Evolutionary conservation across 1,140 invertebrate genomes (phyloP).

Genomic region (Scaptomyza pallida): DNA sequence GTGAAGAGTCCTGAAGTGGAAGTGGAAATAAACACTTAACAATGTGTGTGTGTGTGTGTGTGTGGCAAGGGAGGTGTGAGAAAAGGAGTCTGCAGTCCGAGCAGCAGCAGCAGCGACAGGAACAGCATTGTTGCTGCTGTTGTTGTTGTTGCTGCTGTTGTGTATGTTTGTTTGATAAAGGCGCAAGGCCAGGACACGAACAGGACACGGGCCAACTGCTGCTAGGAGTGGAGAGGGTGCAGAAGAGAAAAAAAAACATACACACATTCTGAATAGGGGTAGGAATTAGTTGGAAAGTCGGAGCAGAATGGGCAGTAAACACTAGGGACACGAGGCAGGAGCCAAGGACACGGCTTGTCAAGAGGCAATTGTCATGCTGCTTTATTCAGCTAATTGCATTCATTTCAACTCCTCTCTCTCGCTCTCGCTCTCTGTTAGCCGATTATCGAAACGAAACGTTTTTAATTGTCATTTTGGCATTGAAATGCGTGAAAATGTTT

Average conservation of each 20-base stretch:
- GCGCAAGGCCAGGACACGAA: slow-evolving; percentile 24
- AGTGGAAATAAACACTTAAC: slow-evolving; percentile 77
- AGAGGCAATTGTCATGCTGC: slow-evolving; percentile 22
- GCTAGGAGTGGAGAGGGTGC: neutral
- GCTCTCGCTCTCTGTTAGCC: no score
- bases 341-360: neutral
- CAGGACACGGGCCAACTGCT: slow-evolving; percentile 1
- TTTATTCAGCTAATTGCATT: slow-evolving; percentile 52
- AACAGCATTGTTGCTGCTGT: slow-evolving; percentile 48
- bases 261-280: neutral
- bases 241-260: no score
- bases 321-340: slow-evolving; percentile 1
- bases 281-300: slow-evolving; percentile 24
- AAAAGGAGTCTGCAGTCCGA: neutral
- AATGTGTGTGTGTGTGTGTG: slow-evolving; percentile 31
- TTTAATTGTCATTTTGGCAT: slow-evolving; percentile 45
- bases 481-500: slow-evolving; percentile 41
- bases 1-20: slow-evolving; percentile 63
- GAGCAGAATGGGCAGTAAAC: slow-evolving; percentile 33
- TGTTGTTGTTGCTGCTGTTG: neutral
- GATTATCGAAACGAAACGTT: slow-evolving; percentile 68
- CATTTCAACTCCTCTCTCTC: neutral
- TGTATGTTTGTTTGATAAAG: slow-evolving; percentile 63
- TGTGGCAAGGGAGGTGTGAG: slow-evolving; percentile 5
- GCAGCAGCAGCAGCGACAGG: neutral